Conservation (phyloP, 1,140 invertebrate genomes). For the Sminthurides bifidus region DNA sequence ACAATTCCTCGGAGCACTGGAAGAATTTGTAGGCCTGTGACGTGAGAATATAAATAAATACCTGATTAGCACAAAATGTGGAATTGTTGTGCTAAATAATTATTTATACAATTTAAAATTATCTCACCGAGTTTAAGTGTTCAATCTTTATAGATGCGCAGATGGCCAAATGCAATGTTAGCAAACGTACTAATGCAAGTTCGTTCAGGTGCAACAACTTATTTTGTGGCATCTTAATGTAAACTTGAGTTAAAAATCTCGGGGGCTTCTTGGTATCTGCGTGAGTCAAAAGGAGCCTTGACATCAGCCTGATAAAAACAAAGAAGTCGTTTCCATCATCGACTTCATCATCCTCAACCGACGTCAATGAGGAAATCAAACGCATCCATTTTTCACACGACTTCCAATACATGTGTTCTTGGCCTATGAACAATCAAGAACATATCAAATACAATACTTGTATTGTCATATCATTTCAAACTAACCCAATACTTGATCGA, state of each 20-base stretch:
- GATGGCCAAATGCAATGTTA: neutral
- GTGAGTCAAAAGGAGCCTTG: neutral
- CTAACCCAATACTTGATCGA: no score
- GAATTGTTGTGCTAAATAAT: no score
- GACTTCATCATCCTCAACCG: neutral
- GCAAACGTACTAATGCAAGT: neutral
- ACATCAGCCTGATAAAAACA: neutral
- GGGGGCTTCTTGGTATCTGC: neutral
- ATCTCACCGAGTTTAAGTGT: no score
- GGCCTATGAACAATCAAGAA: neutral
- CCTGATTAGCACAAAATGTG: no score
- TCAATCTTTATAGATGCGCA: no score
- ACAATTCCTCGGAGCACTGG: no score
- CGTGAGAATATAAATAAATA: no score
- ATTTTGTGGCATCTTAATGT: neutral
- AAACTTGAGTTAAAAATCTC: neutral
- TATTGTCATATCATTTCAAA: no score
- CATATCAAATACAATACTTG: no score
- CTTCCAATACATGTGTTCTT: neutral
- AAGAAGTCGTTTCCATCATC: neutral
- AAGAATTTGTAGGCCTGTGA: no score
- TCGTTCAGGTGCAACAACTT: neutral
- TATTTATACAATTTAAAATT: no score
- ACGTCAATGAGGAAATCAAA: neutral
- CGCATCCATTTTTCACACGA: neutral